These are phyloP conservation scores for Oxytorus armatus DNA, from an alignment of 2,888 invertebrate species.

Conservation along the genomic window DNA sequence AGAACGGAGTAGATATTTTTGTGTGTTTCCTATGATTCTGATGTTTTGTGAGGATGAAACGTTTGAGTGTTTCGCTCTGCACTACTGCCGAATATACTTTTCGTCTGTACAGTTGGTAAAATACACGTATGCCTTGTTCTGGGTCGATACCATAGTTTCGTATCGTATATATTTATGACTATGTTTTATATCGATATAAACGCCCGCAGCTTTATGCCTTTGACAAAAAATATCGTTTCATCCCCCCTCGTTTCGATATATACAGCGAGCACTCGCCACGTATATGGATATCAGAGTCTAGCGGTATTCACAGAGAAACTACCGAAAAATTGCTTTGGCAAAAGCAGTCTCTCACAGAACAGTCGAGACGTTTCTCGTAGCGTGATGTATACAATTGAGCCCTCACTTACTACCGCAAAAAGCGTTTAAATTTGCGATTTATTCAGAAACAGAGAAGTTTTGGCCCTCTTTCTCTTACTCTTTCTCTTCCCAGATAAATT, in stretches of 20 bases:
- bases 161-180: neutral
- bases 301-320: slow-evolving; percentile 2
- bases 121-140: neutral
- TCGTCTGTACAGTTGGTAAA: neutral
- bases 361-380: slow-evolving; percentile 4
- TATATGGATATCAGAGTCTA: neutral
- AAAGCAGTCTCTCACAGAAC: slow-evolving; percentile 7
- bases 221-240: slow-evolving; percentile 5
- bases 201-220: neutral
- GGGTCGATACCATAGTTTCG: neutral
- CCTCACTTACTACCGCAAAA: slow-evolving; percentile 1
- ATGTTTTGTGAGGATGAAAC: neutral
- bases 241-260: neutral
- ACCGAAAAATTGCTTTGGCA: neutral
- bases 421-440: slow-evolving; percentile 9
- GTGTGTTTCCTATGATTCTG: neutral
- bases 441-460: neutral
- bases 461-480: neutral
- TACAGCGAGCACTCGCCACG: neutral
- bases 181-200: neutral
- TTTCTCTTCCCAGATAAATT: no score
- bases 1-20: no score
- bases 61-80: neutral
- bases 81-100: neutral
- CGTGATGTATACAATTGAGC: neutral